phyloP scores from a whole-genome alignment of 2,888 invertebrate genomes.

The Resseliella maxima region DNA sequence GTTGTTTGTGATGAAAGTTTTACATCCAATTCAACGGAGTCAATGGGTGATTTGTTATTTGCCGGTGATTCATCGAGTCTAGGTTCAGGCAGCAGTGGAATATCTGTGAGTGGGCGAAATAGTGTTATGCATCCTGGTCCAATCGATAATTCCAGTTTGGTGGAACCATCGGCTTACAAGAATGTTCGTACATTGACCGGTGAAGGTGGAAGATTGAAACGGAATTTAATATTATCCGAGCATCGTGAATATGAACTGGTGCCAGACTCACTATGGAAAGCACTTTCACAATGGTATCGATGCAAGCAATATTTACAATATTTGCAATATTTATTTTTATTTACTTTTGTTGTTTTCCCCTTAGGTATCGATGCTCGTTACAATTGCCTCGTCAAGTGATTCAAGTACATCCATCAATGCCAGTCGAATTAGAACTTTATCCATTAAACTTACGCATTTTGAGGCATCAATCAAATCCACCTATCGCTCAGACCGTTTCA shows the following conservation, averaged over 20 bases:
- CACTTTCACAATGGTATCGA: constrained; percentile 86
- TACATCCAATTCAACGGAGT: constrained; percentile 74
- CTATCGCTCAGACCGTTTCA: constrained; percentile 61
- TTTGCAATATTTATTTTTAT: no score
- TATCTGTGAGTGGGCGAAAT: constrained; percentile 73
- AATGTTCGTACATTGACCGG: constrained; percentile 83
- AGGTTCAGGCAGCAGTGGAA: constrained; percentile 73
- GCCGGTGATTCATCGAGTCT: constrained; percentile 70
- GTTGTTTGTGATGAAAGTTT: constrained; percentile 78
- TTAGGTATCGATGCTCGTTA: constrained; percentile 82
- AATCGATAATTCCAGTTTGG: constrained; percentile 80
- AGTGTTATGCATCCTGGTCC: constrained; percentile 73
- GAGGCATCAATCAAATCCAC: constrained; percentile 71
- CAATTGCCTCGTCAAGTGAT: constrained; percentile 69
- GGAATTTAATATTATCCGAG: constrained; percentile 79
- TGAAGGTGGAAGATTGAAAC: constrained; percentile 86
- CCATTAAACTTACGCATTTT: constrained; percentile 81
- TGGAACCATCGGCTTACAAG: constrained; percentile 74
- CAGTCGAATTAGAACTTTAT: constrained; percentile 84
- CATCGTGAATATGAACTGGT: constrained; percentile 87
- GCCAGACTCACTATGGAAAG: constrained; percentile 89
- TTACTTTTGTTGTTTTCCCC: no score
- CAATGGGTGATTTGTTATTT: constrained; percentile 74
- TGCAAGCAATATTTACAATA: no score
- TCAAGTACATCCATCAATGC: constrained; percentile 72